Percentiles rank a stretch among this genome's conserved stretches.
Evolutionary conservation across 2,888 invertebrate genomes (phyloP).

Genomic region (Drosophila mimetica): DNA sequence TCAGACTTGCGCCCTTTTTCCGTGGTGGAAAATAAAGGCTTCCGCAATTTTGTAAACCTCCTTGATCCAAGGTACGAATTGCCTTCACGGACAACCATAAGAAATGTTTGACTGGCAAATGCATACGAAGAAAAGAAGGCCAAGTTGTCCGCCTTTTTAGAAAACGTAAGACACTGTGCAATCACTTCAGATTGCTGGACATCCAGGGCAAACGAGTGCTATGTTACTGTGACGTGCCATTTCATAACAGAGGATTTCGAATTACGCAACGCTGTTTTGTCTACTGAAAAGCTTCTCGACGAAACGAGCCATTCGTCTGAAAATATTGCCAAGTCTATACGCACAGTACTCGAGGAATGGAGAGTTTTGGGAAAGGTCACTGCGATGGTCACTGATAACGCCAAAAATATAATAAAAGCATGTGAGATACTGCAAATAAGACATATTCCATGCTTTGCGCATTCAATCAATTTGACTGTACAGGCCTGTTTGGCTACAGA

Average conservation of each 20-base stretch:
- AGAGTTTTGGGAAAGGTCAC: constrained; percentile 2
- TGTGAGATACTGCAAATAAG: too few species aligned
- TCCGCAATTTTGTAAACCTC: constrained; percentile 3
- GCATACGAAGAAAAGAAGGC: too few species aligned
- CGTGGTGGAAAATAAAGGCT: constrained; percentile 1
- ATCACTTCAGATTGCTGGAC: too few species aligned
- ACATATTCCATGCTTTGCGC: neutral
- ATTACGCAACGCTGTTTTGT: constrained; percentile 1
- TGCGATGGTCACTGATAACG: constrained; percentile 1
- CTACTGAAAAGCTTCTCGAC: neutral
- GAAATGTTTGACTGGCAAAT: too few species aligned
- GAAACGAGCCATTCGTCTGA: neutral
- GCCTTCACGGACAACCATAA: too few species aligned
- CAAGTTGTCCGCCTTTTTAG: too few species aligned
- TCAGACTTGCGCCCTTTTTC: neutral
- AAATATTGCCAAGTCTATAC: neutral
- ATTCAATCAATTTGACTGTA: constrained; percentile 9
- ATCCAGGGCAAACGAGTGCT: constrained; percentile 2
- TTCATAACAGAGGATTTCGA: too few species aligned
- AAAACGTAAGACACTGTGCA: too few species aligned
- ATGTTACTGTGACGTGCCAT: constrained; percentile 1
- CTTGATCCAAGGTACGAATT: too few species aligned
- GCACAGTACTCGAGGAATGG: neutral
- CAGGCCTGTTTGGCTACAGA: neutral
- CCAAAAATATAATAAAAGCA: constrained; percentile 4